Evolutionary conservation across 2,113 vertebrate species (phyloP).

Genomic region (Mugil cephalus): DNA sequence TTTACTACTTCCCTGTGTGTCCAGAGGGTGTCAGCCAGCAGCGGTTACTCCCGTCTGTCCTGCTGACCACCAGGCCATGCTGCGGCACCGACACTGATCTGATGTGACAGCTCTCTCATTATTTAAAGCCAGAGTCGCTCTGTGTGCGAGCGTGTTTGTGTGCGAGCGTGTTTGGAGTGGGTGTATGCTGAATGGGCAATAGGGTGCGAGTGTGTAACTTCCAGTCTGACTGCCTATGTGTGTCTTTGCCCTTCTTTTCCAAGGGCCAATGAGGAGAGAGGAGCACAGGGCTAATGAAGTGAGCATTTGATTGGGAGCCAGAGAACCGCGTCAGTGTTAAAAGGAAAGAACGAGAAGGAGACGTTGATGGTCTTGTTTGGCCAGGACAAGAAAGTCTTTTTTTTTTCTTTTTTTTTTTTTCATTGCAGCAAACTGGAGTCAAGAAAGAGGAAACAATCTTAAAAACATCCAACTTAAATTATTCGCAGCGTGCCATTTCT

Average conservation of each 20-base stretch:
- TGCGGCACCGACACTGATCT: slow-evolving; percentile 63
- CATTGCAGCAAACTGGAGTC: slow-evolving; percentile 27
- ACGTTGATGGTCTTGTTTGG: slow-evolving; percentile 56
- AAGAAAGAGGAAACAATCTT: slow-evolving; percentile 31
- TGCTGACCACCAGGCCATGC: slow-evolving; percentile 76
- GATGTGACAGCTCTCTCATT: slow-evolving; percentile 82
- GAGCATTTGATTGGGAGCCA: slow-evolving; percentile 71
- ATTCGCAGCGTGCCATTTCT: slow-evolving; percentile 24
- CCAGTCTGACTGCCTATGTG: slow-evolving; percentile 37
- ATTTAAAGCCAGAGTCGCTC: slow-evolving; percentile 76
- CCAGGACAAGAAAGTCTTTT: slow-evolving; percentile 14
- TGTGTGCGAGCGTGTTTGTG: slow-evolving; percentile 40
- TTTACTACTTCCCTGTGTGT: slow-evolving; percentile 32
- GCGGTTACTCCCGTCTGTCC: slow-evolving; percentile 63
- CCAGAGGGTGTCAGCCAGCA: slow-evolving; percentile 66
- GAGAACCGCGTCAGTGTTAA: slow-evolving; percentile 59
- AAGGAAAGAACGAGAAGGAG: slow-evolving; percentile 26
- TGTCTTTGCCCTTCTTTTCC: slow-evolving; percentile 53
- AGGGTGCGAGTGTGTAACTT: slow-evolving; percentile 21
- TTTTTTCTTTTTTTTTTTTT: slow-evolving; percentile 27
- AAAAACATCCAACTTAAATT: slow-evolving; percentile 14
- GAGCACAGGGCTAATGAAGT: slow-evolving; percentile 70
- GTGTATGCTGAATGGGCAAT: slow-evolving; percentile 31
- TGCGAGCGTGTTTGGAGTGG: slow-evolving; percentile 20
- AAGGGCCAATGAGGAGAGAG: slow-evolving; percentile 58